Base-by-base conservation (phyloP, 2,797 vertebrate genomes). In the Dicrostonyx torquatus region DNA sequence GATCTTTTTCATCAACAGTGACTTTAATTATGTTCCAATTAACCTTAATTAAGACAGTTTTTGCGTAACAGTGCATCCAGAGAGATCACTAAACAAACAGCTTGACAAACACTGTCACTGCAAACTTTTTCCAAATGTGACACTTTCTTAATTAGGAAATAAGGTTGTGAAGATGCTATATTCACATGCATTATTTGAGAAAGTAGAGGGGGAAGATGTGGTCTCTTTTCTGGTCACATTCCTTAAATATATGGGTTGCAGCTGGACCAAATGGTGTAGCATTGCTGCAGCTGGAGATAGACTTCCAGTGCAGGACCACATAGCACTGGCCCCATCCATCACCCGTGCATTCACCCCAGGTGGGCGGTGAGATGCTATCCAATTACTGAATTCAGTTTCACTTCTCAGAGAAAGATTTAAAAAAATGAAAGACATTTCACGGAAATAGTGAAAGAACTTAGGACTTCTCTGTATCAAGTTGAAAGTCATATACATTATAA, bases 21-120 rank as follows among this genome's bases (percentile, higher is more conserved):
- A 79, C 76, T 97, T 95, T 97, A 98, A 98, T 98, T 98, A 98
- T 96, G 93, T 93, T 96, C 94, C 95, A 98, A 97, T 98, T 98
- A 98, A 98, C 97, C 97, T 98, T 98, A 98, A 98, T 98, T 98
- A 98, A 98, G 97, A 96, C 93, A 96, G 83, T 97, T 98, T 97
- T 97, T 96, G 77, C 96, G 88, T 97, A 98, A 96, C 94, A 95
- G 96, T 94, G 97, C 94, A 98, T 68, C 92, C 90, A 96, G 96
- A 97, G 97, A 98, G 97, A 98, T 97, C 94, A 87, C 97, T 90
- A 97, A 98, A 97, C 97, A 98, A 98, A 97, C 31, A 95, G 93
- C 96, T 96, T 98, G 97, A 98, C 97, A 98, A 98, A 98, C 45
- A 85, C 96, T 97, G 97, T 98, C 98, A 96, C 96, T 98, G 98